A percentile compares a stretch with the other conserved stretches of the same genome.
Evolutionary conservation across 2,113 vertebrate species (phyloP).

Genomic region (Aegithalos caudatus): DNA sequence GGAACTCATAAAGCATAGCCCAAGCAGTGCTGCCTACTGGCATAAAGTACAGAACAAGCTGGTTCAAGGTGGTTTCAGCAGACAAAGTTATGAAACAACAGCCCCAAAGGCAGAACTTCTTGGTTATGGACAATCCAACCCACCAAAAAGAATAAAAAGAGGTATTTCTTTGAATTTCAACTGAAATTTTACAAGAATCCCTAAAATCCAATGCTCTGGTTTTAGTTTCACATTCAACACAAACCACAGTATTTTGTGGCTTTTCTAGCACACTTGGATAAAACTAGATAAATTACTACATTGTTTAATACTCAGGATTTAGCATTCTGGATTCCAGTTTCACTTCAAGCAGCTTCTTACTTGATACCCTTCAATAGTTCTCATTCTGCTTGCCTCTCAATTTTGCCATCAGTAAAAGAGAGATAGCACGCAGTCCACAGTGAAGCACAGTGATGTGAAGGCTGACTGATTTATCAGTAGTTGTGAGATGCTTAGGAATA

Average conservation of each 20-base stretch:
- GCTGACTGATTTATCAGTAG: conserved; percentile 62
- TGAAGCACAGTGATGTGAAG: not conserved
- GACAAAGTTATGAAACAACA: not conserved
- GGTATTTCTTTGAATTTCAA: not conserved
- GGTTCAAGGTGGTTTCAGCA: not conserved
- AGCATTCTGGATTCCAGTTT: not conserved
- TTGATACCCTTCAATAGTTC: conserved; percentile 38
- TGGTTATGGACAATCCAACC: not conserved
- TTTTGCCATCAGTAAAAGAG: conserved; percentile 46
- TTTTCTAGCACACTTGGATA: not conserved
- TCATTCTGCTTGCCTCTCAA: conserved; percentile 43
- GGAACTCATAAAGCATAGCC: not conserved
- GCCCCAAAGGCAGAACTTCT: not conserved
- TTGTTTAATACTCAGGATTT: conserved; percentile 1
- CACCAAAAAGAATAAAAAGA: not conserved
- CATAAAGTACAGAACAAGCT: not conserved
- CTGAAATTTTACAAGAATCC: not conserved
- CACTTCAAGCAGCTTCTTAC: conserved; percentile 11
- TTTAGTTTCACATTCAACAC: not conserved
- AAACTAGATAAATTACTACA: not conserved
- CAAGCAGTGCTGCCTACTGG: not conserved
- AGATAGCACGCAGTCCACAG: conserved; percentile 30
- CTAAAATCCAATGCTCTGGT: not conserved
- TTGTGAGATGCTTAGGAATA: conserved; percentile 46
- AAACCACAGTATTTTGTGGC: not conserved